These are phyloP conservation scores for Phalangium opilio DNA, from an alignment of 2,888 invertebrate species.

Conservation along the genomic window DNA sequence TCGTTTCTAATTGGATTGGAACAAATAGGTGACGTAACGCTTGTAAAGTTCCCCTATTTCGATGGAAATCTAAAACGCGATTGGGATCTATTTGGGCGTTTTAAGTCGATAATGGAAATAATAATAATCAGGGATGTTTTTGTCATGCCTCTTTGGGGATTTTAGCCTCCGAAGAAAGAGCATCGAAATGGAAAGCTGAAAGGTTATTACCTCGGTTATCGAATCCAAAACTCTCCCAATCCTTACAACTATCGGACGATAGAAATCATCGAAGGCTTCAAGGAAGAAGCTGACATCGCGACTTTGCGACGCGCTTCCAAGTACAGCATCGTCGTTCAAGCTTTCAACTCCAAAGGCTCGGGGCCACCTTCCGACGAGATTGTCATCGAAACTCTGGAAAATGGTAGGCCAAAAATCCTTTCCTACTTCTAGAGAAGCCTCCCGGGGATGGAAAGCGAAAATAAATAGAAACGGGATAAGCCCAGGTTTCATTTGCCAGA, in stretches of 20 bases:
- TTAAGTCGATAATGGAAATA: no score
- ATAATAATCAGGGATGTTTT: no score
- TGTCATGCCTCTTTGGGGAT: no score
- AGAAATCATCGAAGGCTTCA: conserved; percentile 12
- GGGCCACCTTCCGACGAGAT: conserved; percentile 21
- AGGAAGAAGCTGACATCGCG: conserved; percentile 18
- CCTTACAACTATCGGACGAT: conserved; percentile 15
- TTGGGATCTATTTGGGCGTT: no score
- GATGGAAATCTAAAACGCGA: no score
- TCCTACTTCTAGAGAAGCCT: no score
- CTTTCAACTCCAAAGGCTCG: conserved; percentile 20
- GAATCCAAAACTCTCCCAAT: conserved; percentile 10
- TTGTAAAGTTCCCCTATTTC: no score
- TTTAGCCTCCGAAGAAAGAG: conserved; percentile 15
- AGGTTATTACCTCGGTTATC: conserved; percentile 21
- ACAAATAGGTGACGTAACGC: no score
- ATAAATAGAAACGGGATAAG: no score
- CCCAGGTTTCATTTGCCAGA: no score
- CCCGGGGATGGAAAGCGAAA: no score
- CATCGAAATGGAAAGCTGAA: conserved; percentile 15
- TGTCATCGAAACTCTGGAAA: conserved; percentile 18
- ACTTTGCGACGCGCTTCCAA: conserved; percentile 18
- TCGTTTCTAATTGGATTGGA: no score
- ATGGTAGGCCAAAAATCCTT: conserved; percentile 10
- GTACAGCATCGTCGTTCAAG: conserved; percentile 20